Evolutionary conservation across 1,140 invertebrate genomes (phyloP).

Genomic region (Octopus bimaculoides): DNA sequence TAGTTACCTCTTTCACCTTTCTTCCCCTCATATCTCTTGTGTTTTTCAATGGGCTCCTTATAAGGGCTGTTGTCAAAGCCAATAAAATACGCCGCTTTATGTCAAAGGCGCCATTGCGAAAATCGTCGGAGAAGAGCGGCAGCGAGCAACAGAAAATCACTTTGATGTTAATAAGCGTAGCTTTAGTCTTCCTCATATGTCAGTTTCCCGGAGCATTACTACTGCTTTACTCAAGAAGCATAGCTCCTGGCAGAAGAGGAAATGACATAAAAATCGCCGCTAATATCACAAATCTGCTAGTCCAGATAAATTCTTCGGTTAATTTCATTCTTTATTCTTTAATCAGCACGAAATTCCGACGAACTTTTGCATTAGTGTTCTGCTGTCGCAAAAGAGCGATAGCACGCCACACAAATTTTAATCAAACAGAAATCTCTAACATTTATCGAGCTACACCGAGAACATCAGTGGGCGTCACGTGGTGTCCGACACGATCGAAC

Average conservation of each 20-base stretch:
- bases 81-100: constrained; percentile 21
- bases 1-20: constrained; percentile 24
- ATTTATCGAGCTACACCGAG: background rate
- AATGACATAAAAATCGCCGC: background rate
- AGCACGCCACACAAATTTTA: background rate
- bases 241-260: constrained; percentile 19
- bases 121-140: constrained; percentile 14
- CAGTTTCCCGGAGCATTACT: constrained; percentile 25
- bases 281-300: constrained; percentile 8
- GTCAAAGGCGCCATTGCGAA: constrained; percentile 19
- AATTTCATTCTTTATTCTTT: constrained; percentile 9
- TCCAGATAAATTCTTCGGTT: background rate
- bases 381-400: background rate
- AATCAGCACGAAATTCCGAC: constrained; percentile 9
- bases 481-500: background rate
- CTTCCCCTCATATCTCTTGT: constrained; percentile 19
- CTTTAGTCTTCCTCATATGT: constrained; percentile 27
- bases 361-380: background rate
- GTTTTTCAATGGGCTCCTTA: constrained; percentile 25
- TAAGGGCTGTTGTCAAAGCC: constrained; percentile 23
- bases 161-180: constrained; percentile 27
- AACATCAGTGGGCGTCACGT: background rate
- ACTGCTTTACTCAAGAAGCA: constrained; percentile 18
- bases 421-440: background rate
- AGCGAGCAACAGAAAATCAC: constrained; percentile 25